Evolutionary conservation across 2,797 vertebrate species (phyloP), one percentile per base, ranked within the genome.

Genomic region (Gymnoscopelus braueri): DNA sequence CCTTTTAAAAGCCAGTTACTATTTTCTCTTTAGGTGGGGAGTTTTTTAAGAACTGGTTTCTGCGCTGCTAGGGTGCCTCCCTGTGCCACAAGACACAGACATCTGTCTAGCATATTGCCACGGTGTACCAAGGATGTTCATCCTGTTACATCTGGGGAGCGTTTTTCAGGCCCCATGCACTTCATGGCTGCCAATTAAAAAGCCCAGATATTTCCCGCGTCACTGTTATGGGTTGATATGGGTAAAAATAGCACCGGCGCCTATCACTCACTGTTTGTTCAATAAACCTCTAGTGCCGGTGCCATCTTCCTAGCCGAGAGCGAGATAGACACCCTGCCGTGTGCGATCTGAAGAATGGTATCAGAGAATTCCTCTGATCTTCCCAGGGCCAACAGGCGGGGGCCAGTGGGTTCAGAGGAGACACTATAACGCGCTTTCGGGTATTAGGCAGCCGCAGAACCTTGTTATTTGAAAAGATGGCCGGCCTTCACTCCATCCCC

Each of bases 91-190:
- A 83, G 39, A 44, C 39, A 81, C 74, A 82, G 76, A 92, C 94
- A 94, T 95, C 93, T 95, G 94, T 81, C 84, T 82, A 68, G 79
- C 92, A 93, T 85, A 93, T 94, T 93, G 87, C 75, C 84, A 23
- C 68, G 64, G 76, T 79, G 86, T 79, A 78, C 48, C 8, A n/a
- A 74, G 53, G 67, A 77, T 61, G 24, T 63, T 78, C 65, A 63
- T 86, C 78, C 39, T 67, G 39, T 51, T 69, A 72, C 66, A 81
- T 85, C 70, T 81, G 81, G 66, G 69, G 74, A 77, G 70, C 15
- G 14, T 71, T 82, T 72, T 14, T 54, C 49, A 80, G 66, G 65
- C 68, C 73, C 35, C 35, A 39, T 39, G 35, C 35, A 19, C 61
- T 70, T 74, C 32, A 65, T 50, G 23, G 48, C 15, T 67, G 67